Percentiles rank a stretch among this genome's conserved stretches.
Evolutionary conservation across 2,888 invertebrate genomes (phyloP).

Genomic region (Amphiduros pacificus): DNA sequence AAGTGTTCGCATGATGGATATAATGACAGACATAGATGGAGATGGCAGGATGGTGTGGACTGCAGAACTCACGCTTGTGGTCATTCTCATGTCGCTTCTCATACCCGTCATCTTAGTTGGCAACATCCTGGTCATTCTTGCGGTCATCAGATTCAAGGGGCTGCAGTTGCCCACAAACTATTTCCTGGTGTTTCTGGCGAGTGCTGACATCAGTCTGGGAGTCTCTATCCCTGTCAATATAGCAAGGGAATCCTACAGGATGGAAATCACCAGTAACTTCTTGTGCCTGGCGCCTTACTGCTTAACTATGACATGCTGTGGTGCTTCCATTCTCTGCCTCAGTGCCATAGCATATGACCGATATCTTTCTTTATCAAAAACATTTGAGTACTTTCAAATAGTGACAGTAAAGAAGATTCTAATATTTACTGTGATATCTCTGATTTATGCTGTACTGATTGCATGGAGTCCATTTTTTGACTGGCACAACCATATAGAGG

Average conservation of each 20-base stretch:
- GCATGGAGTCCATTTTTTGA: too few relatives aligned
- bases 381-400: too few relatives aligned
- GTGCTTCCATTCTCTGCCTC: constrained; percentile 67
- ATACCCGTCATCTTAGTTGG: constrained; percentile 66
- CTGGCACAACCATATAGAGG: too few relatives aligned
- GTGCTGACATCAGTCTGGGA: constrained; percentile 67
- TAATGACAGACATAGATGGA: too few relatives aligned
- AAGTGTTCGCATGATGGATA: too few relatives aligned
- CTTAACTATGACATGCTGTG: constrained; percentile 66
- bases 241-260: constrained; percentile 65
- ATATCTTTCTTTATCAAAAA: too few relatives aligned
- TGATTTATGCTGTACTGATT: too few relatives aligned
- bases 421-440: too few relatives aligned
- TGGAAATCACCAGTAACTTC: constrained; percentile 37
- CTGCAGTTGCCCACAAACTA: constrained; percentile 69
- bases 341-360: constrained; percentile 69
- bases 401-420: too few relatives aligned
- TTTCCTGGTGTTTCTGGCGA: constrained; percentile 67
- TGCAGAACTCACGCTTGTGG: too few relatives aligned
- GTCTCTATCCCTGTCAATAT: constrained; percentile 68
- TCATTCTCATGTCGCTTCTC: too few relatives aligned
- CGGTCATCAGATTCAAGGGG: constrained; percentile 67
- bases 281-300: constrained; percentile 67
- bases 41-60: too few relatives aligned
- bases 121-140: constrained; percentile 66